Base-by-base conservation (phyloP, 2,888 invertebrate species). In the Rotaria socialis region DNA sequence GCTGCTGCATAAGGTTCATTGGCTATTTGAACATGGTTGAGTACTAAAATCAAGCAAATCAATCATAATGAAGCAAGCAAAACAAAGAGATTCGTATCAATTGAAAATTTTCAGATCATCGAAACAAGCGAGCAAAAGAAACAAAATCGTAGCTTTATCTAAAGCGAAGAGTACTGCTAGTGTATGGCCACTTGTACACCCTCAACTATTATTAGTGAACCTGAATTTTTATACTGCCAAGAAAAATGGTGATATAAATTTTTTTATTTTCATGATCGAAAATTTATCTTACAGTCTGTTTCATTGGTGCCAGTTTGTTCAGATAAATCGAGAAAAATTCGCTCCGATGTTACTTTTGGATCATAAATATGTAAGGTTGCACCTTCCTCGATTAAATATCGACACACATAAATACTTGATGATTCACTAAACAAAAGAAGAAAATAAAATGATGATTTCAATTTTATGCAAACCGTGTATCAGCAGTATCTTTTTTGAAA, bases 401-500 rank as follows among this genome's bases (percentile, higher is more conserved):
- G 95, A 60, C 95, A 94, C 0, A 99, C 95, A 89, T 95, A 94
- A 88, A 99, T 99, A 5, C 97, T 96, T 0, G 99, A 95, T 8
- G 97, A 97, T 90, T 99, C 99, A 87, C 99, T 85, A 16, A 5
- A 58, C 41, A 52, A 85, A 85, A 7, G 10, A 52, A 22, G 8
- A 22, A 55, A 10, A n/a, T 6, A 55, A 43, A 24, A 6, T 2
- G 8, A 41, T 24, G 7, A 41, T 47, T 24, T 47, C 8, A 52
- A 84, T 52, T 52, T 47, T 1, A 41, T 27, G 10, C 14, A 11
- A 22, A 85, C 85, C 85, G 90, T 0, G 98, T 99, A 90, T 99
- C 98, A 0, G 96, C 97, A 0, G 99, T 99, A 91, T 99, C 96
- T 90, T 98, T 98, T 92, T 99, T 99, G 91, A 99, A 99, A 0